These are phyloP conservation scores for Ferrisia virgata DNA, from an alignment of 2,888 invertebrate species.

Conservation along the genomic window DNA sequence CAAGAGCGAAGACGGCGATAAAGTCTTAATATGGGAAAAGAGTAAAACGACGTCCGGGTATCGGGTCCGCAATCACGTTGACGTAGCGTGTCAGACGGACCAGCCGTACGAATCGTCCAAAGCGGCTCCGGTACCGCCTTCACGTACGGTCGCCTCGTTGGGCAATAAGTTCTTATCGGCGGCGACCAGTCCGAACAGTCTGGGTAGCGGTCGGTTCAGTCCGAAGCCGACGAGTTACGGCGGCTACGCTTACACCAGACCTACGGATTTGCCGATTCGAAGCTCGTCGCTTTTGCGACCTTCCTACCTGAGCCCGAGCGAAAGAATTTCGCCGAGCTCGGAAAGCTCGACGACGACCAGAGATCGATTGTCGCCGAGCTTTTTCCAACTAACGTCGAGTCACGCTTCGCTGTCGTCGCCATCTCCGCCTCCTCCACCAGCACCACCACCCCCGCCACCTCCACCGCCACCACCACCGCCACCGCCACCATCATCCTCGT, in stretches of 20 bases:
- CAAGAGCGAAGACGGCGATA: constrained; percentile 68
- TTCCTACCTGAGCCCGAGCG: background rate
- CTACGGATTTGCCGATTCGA: constrained; percentile 50
- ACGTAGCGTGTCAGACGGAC: background rate
- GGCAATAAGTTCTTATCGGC: background rate
- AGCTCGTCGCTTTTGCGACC: constrained; percentile 8
- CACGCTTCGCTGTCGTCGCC: background rate
- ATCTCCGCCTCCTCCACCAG: background rate
- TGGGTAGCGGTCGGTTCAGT: background rate
- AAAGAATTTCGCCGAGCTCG: background rate
- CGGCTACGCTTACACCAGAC: constrained; percentile 52
- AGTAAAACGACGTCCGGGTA: background rate
- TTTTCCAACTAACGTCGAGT: background rate
- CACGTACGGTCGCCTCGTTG: background rate
- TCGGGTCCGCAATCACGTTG: background rate
- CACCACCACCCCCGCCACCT: background rate
- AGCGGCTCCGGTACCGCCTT: background rate
- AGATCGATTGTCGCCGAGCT: background rate
- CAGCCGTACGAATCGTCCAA: background rate
- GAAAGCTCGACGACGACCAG: background rate
- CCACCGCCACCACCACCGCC: background rate
- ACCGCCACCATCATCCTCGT: no score
- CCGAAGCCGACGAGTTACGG: constrained; percentile 49
- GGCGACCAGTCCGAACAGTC: constrained; percentile 42
- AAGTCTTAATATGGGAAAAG: constrained; percentile 64